Conservation (phyloP, 2,888 invertebrate species). For the Lamellibrachia columna region DNA sequence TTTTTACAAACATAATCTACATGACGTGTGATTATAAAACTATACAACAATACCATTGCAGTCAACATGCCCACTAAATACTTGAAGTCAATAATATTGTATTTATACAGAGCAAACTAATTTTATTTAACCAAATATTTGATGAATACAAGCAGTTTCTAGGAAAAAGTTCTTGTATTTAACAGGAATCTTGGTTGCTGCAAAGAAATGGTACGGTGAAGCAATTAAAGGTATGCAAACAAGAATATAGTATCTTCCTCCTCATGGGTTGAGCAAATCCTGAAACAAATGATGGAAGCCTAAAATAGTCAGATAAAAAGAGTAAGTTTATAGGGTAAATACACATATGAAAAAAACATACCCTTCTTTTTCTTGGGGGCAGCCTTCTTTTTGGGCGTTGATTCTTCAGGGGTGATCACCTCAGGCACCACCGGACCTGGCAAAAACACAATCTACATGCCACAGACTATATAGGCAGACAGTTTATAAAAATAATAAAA, state of each 20-base stretch:
- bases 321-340: neutral
- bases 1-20: too few species aligned
- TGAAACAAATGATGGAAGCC: neutral
- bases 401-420: neutral
- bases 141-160: neutral
- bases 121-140: neutral
- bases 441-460: neutral
- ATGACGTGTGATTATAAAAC: too few species aligned
- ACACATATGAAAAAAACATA: neutral
- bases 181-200: neutral
- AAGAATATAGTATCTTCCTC: slow-evolving; percentile 13
- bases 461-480: neutral
- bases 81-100: too few species aligned
- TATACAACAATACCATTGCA: too few species aligned
- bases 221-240: neutral
- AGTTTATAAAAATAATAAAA: too few species aligned
- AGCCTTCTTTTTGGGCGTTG: neutral
- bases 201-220: neutral
- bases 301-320: neutral
- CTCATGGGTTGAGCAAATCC: slow-evolving; percentile 9
- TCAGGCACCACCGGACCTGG: neutral
- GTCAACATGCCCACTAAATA: too few species aligned
- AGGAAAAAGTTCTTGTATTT: neutral
- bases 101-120: too few species aligned
- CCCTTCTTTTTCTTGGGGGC: neutral